Evolutionary conservation across 37 sponge, comb jelly and placozoan genomes (phyloP), one percentile per base, ranked within the genome.

Genomic region (Ephydatia muelleri): DNA sequence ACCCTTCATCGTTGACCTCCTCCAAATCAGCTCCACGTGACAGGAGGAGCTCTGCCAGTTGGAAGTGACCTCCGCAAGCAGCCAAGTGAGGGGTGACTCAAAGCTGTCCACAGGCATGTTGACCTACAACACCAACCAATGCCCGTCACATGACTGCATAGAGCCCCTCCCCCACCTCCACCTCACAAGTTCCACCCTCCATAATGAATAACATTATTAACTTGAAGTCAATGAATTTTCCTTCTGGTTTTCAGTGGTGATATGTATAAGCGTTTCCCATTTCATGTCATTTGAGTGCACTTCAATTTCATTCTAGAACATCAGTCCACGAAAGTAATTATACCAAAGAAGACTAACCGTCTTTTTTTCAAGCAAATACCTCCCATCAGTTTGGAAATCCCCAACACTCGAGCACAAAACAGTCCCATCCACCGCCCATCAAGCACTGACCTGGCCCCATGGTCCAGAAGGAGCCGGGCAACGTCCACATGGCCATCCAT

Each of bases 401-500:
- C 43, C n/a, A n/a, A 43, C 43, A 43, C 6, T 43, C 43, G 6
- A 43, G 6, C 43, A 43, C 43, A 3, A 3, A 43, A 43, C 43
- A n/a, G n/a, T 6, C 43, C 43, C 6, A 43, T 14, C 57, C 16
- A 19, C 57, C 43, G 6, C 0, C 19, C 28, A 23, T 2, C 43
- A 2, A 14, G 1, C 25, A 12, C 72, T 57, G 28, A 83, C 89
- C 86, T 92, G 93, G 94, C 94, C 27, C 91, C 94, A 65, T 94
- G 94, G 69, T 94, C 92, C 33, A 94, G 82, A 31, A 94, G 83
- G 26, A 94, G 80, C 31, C 89, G 66, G 14, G 94, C 94, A 27
- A 94, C 94, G 36, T 94, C 94, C 69, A 94, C 94, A 88, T 94
- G 94, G 27, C 94, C 94, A 35, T 94, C 94, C 94, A 94, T 94